phyloP scores from a whole-genome alignment of 1,140 invertebrate genomes.

The Drosophila erecta region DNA sequence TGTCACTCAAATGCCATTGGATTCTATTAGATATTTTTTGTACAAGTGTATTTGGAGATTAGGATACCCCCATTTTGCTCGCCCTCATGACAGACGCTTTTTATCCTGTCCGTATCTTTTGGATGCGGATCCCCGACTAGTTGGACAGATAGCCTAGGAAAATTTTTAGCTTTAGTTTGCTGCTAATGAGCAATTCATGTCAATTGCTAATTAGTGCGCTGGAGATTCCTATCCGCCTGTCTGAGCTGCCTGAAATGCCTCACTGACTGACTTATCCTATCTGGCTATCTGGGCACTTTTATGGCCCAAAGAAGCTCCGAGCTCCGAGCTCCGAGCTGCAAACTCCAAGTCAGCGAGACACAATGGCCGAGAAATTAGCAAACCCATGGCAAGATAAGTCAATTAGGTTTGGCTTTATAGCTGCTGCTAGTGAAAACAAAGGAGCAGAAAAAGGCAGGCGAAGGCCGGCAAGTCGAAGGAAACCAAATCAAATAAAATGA shows the following conservation, averaged over 20 bases:
- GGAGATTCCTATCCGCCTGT: conserved; percentile 78
- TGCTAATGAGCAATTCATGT: conserved; percentile 84
- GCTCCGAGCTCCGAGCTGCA: background rate
- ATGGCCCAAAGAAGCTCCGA: conserved; percentile 55
- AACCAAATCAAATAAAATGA: conserved; percentile 83
- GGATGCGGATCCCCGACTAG: conserved; percentile 30
- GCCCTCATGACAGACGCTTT: conserved; percentile 27
- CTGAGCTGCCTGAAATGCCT: conserved; percentile 50
- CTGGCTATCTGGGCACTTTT: conserved; percentile 60
- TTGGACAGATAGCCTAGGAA: conserved; percentile 43
- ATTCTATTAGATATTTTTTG: conserved; percentile 32
- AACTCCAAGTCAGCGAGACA: conserved; percentile 35
- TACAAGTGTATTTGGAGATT: conserved; percentile 43
- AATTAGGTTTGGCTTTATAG: conserved; percentile 84
- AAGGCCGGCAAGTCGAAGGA: conserved; percentile 37
- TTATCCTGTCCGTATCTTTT: conserved; percentile 44
- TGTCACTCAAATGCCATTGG: conserved; percentile 22
- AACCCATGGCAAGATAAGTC: conserved; percentile 81
- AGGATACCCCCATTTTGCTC: background rate
- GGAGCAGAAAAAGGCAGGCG: conserved; percentile 51
- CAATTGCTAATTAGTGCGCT: conserved; percentile 83
- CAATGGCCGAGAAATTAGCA: conserved; percentile 81
- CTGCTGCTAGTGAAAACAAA: conserved; percentile 63
- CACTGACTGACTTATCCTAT: conserved; percentile 70
- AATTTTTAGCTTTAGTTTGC: conserved; percentile 78